Base-by-base conservation (phyloP, 2,797 vertebrate genomes). In the Helarctos malayanus region DNA sequence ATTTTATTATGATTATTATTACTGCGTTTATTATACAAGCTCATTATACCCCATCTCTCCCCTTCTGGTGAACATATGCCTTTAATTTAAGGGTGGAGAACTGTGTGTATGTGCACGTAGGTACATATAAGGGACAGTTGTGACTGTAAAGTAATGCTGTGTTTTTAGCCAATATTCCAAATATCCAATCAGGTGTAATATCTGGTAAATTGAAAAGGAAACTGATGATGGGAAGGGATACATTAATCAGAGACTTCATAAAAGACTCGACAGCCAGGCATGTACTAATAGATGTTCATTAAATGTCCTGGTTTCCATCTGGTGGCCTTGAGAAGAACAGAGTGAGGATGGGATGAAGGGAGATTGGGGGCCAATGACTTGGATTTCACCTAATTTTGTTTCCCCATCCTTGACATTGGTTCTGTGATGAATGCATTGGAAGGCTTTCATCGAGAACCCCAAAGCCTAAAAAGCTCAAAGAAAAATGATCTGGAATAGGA, bases 271-370 rank as follows among this genome's bases (percentile, higher is more conserved):
- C 23, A 96, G 97, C 95, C 96, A 45, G 98, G 95, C 86, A 97
- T 83, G 80, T 94, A 93, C 96, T 98, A 92, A 98, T 95, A 98
- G 97, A 98, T 83, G 96, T 95, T 96, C 93, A 97, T 97, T 87
- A 98, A 97, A 93, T 86, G 69, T 71, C 76, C 41, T 96, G 91
- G 94, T 92, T 97, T 80, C 45, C 89, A 35, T 96, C 65, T 98
- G 98, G 95, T 65, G n/a, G n/a, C 18, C 38, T 68, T 95, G 82
- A 97, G 49, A 97, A 92, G 78, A 49, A 85, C 8, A 79, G 84
- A 86, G 71, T 16, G n/a, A 95, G 63, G 97, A 38, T 69, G 54
- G 90, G 52, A 96, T 71, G 57, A 96, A 95, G n/a, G 18, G 45
- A 92, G 78, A 94, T 92, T 85, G 83, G 86, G 78, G 82, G 68